Evolutionary conservation across 2,113 vertebrate species (phyloP).

Genomic region (Xerus inauris): DNA sequence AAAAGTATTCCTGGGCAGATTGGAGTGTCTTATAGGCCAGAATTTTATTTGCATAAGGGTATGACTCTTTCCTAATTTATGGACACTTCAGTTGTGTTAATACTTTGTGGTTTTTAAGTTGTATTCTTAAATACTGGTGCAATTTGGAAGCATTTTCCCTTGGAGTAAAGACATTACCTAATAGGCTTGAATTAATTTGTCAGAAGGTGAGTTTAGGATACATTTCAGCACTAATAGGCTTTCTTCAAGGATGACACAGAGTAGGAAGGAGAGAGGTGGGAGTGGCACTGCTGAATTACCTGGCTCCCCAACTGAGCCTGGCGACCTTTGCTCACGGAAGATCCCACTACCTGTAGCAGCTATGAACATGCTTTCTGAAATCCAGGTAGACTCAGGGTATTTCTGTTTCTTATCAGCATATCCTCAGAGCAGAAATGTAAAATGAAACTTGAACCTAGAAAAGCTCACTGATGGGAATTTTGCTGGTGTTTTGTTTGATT

Average conservation of each 20-base stretch:
- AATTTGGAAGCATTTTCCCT: conserved; percentile 10
- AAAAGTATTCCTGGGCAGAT: background rate
- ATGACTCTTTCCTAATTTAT: background rate
- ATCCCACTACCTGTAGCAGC: rapidly evolving
- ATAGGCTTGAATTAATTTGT: conserved; percentile 6
- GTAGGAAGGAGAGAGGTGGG: background rate
- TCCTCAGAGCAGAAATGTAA: background rate
- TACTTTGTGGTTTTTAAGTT: conserved; percentile 6
- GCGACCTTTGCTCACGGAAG: background rate
- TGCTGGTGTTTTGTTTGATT: background rate
- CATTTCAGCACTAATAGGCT: background rate
- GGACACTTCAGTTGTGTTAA: background rate
- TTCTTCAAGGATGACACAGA: background rate
- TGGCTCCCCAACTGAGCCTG: background rate
- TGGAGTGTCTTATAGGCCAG: background rate
- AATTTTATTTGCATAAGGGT: background rate
- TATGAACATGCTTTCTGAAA: background rate
- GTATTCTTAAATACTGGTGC: background rate
- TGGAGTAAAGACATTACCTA: background rate
- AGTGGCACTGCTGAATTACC: background rate
- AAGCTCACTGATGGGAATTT: background rate
- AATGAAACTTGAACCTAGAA: background rate
- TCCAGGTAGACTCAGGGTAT: background rate
- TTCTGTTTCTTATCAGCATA: conserved; percentile 25
- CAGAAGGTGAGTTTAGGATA: background rate